phyloP scores from a whole-genome alignment of 2,888 invertebrate species.

The Vandiemenella viatica region DNA sequence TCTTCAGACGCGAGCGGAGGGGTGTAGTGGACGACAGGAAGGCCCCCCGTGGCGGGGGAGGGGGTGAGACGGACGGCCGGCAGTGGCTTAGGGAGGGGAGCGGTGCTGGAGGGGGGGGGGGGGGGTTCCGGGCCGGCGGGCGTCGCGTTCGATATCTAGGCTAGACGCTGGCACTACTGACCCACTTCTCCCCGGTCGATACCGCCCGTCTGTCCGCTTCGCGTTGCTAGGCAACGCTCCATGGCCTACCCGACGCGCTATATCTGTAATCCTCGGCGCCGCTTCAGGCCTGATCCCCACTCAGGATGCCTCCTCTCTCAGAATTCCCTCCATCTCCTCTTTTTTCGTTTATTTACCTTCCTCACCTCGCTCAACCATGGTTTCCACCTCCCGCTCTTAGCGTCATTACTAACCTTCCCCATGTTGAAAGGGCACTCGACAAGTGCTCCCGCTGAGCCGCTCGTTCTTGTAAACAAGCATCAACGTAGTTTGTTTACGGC shows the following conservation, averaged over 20 bases:
- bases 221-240: neutral
- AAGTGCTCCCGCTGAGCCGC: no score
- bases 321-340: no score
- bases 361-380: no score
- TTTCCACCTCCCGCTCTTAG: no score
- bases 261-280: no score
- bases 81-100: conserved; percentile 33
- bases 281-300: neutral
- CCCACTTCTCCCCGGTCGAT: conserved; percentile 8
- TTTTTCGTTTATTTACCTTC: no score
- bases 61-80: conserved; percentile 11
- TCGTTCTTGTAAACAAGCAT: no score
- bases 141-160: conserved; percentile 12
- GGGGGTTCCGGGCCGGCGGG: neutral
- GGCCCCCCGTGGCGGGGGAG: conserved; percentile 6
- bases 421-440: no score
- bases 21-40: conserved; percentile 1
- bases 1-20: neutral
- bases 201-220: neutral
- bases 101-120: conserved; percentile 22
- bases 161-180: conserved; percentile 15
- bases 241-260: neutral
- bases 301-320: no score
- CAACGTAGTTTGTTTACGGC: no score
- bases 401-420: no score